Evolutionary conservation across 2,113 vertebrate genomes (phyloP).

Genomic region (Neolamprologus brichardi): DNA sequence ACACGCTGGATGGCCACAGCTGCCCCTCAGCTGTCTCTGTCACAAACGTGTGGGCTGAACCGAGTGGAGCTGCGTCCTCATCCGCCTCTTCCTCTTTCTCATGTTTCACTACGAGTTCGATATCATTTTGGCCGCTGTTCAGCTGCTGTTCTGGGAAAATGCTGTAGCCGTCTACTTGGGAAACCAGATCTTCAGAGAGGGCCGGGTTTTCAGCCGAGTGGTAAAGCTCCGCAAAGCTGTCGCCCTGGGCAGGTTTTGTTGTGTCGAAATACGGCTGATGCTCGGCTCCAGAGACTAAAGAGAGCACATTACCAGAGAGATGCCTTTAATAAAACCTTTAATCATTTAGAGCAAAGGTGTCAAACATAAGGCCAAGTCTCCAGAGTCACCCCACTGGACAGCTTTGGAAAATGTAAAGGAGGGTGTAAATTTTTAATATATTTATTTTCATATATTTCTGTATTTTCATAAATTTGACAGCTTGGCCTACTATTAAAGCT

Average conservation of each 20-base stretch:
- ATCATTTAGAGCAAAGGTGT: not conserved
- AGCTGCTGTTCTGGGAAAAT: not conserved
- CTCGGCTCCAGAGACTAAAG: not conserved
- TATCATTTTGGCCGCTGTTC: not conserved
- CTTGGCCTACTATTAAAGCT: not conserved
- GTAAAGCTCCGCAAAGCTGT: not conserved
- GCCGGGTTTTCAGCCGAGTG: not conserved
- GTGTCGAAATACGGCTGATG: not conserved
- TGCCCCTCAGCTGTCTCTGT: not conserved
- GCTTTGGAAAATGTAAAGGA: not conserved
- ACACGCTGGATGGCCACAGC: conserved; percentile 4
- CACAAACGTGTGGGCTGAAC: not conserved
- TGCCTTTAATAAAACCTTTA: not conserved
- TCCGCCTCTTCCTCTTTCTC: conserved; percentile 16
- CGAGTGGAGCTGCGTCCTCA: not conserved
- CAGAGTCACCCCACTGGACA: not conserved
- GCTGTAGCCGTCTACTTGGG: not conserved
- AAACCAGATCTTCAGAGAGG: not conserved
- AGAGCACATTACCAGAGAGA: not conserved
- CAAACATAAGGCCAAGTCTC: not conserved
- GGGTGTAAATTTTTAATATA: not conserved
- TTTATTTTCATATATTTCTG: not conserved
- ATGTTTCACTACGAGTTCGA: conserved; percentile 22
- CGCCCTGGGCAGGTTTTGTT: not conserved
- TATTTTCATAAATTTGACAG: not conserved